phyloP scores from a whole-genome alignment of 1,140 invertebrate genomes.

The Apocrypta bakeri region DNA sequence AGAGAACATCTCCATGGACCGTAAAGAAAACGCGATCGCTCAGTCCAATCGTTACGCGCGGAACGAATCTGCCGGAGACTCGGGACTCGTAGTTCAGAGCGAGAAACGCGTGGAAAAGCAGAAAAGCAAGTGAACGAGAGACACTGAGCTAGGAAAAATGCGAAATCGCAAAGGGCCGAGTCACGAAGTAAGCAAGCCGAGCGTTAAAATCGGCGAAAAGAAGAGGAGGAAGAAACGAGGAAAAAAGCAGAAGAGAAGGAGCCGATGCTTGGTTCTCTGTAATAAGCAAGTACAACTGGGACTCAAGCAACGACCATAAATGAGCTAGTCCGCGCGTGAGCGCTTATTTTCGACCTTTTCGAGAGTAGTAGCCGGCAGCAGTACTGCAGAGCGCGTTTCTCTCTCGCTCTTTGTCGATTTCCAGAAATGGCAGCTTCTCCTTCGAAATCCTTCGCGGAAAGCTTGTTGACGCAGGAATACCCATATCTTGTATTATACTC shows the following conservation, averaged over 20 bases:
- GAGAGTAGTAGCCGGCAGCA: neutral
- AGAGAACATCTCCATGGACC: slow-evolving; percentile 39
- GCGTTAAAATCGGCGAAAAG: slow-evolving; percentile 25
- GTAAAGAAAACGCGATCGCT: slow-evolving; percentile 59
- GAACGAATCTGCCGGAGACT: slow-evolving; percentile 43
- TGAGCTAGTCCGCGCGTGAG: slow-evolving; percentile 11
- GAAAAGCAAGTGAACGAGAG: neutral
- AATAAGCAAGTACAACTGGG: slow-evolving; percentile 27
- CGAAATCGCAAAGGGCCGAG: slow-evolving; percentile 15
- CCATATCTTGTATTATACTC: neutral
- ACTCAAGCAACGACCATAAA: slow-evolving; percentile 6
- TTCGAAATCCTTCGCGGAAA: neutral
- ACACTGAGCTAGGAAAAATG: slow-evolving; percentile 15
- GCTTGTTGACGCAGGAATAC: slow-evolving; percentile 18
- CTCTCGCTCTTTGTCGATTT: slow-evolving; percentile 18
- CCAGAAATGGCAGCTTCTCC: slow-evolving; percentile 23
- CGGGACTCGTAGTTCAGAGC: neutral
- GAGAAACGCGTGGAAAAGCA: neutral
- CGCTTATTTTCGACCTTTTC: slow-evolving; percentile 41
- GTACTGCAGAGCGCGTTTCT: neutral
- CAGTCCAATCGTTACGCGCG: slow-evolving; percentile 57
- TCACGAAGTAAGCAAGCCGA: slow-evolving; percentile 28
- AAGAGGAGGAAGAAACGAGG: slow-evolving; percentile 1
- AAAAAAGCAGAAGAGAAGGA: neutral
- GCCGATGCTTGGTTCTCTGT: slow-evolving; percentile 4